A percentile compares a stretch with the other conserved stretches of the same genome.
These are phyloP conservation scores for Sphaerolaimus hirsutus DNA, from an alignment of 2,888 invertebrate genomes.

Conservation along the genomic window DNA sequence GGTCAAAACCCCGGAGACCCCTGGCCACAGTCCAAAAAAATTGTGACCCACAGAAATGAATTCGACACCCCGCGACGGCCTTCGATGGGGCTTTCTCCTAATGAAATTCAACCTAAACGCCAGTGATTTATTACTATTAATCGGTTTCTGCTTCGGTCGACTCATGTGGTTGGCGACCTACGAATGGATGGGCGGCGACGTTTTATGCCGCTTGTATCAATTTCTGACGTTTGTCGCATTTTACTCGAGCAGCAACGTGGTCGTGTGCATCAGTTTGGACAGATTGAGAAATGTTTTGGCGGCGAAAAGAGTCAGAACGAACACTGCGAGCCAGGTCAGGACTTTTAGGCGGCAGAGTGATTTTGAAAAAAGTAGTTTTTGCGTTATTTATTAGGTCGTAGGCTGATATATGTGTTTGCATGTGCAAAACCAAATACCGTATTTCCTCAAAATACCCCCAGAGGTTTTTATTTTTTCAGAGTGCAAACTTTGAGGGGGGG, in stretches of 20 bases:
- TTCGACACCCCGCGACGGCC: background rate
- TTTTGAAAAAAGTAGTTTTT: too few species aligned
- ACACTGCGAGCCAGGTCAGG: too few species aligned
- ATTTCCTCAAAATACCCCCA: too few species aligned
- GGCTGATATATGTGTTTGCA: too few species aligned
- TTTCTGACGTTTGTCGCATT: slow-evolving; percentile 19
- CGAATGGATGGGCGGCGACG: slow-evolving; percentile 13
- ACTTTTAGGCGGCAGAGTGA: too few species aligned
- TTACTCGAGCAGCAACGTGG: slow-evolving; percentile 19
- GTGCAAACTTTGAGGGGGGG: too few species aligned
- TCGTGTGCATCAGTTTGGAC: slow-evolving; percentile 21
- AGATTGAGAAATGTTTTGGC: slow-evolving; percentile 16
- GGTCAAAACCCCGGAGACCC: too few species aligned
- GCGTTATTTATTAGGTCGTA: too few species aligned
- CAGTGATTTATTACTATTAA: slow-evolving; percentile 16
- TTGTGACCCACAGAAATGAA: too few species aligned
- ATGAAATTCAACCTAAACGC: slow-evolving; percentile 21
- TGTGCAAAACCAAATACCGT: too few species aligned
- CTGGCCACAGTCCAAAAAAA: too few species aligned
- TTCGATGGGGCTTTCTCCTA: slow-evolving; percentile 18
- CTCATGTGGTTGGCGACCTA: slow-evolving; percentile 14
- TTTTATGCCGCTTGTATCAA: slow-evolving; percentile 12
- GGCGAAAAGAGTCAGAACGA: background rate
- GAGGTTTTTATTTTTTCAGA: too few species aligned
- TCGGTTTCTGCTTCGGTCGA: slow-evolving; percentile 15